Evolutionary conservation across 2,888 invertebrate genomes (phyloP).

Genomic region (Epistrophella euchroma): DNA sequence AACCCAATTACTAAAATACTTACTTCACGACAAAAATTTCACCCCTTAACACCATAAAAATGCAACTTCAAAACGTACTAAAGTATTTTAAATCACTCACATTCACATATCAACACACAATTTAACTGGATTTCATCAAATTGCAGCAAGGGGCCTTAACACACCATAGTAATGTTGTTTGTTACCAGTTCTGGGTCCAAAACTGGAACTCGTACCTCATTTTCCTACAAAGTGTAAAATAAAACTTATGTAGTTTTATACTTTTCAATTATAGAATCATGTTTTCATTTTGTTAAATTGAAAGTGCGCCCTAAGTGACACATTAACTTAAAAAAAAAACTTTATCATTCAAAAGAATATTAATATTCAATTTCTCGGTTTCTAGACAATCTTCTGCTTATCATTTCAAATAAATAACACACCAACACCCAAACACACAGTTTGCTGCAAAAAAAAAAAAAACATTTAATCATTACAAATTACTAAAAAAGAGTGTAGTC

Average conservation of each 20-base stretch:
- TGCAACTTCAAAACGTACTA: no score
- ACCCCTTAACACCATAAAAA: no score
- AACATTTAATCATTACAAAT: constrained; percentile 67
- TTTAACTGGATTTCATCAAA: no score
- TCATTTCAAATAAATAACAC: constrained; percentile 73
- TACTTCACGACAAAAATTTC: no score
- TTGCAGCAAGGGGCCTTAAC: no score
- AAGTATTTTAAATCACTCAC: no score
- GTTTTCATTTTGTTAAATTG: background rate
- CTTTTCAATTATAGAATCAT: background rate
- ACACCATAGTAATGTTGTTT: no score
- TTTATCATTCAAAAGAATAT: constrained; percentile 62
- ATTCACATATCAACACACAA: no score
- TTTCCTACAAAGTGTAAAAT: no score
- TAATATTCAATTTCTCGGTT: constrained; percentile 60
- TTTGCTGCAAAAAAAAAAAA: background rate
- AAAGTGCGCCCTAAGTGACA: background rate
- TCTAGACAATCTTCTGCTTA: constrained; percentile 66
- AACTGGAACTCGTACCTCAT: no score
- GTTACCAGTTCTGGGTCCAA: no score
- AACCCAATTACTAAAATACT: no score
- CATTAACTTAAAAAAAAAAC: background rate
- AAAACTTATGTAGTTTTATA: background rate
- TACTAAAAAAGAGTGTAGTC: constrained; percentile 39
- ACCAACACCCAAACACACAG: background rate